These are phyloP conservation scores for Telmatherina bonti DNA, from an alignment of 2,797 vertebrate genomes.

Conservation along the genomic window DNA sequence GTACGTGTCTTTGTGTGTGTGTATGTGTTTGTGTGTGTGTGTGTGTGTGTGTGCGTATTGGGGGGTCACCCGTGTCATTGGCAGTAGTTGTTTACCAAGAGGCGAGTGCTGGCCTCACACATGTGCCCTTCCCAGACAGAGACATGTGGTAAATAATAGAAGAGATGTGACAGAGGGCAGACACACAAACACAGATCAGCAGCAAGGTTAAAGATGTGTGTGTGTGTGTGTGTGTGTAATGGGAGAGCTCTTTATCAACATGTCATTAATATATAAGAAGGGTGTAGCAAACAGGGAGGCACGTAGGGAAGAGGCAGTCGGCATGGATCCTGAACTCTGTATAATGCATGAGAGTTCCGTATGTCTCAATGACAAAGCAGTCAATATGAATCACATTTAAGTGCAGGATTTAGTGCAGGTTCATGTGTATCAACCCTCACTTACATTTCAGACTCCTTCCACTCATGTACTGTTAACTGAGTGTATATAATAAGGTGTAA, in stretches of 20 bases:
- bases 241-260: conserved; percentile 63
- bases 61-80: conserved; percentile 74
- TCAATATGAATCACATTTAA: conserved; percentile 48
- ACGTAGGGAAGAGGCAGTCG: conserved; percentile 2
- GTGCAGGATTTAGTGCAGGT: conserved; percentile 23
- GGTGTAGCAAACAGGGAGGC: conserved; percentile 24
- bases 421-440: conserved; percentile 43
- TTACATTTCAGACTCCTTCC: conserved; percentile 58
- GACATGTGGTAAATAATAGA: conserved; percentile 78
- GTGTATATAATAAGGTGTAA: conserved; percentile 21
- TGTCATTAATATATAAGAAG: conserved; percentile 61
- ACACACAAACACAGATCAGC: conserved; percentile 65
- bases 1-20: conserved; percentile 13
- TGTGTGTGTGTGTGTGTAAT: conserved; percentile 56
- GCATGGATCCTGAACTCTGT: conserved; percentile 50
- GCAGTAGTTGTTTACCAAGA: conserved; percentile 75
- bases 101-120: conserved; percentile 65
- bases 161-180: conserved; percentile 70
- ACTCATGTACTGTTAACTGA: conserved; percentile 7
- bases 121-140: conserved; percentile 61
- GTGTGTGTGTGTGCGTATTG: conserved; percentile 25
- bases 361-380: conserved; percentile 42
- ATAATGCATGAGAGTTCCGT: conserved; percentile 36
- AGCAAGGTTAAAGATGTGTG: conserved; percentile 76
- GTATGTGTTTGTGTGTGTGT: conserved; percentile 17